Percentiles rank a stretch among this genome's conserved stretches.
Evolutionary conservation across 1,140 invertebrate genomes (phyloP).

Genomic region (Neotoxoptera formosana): DNA sequence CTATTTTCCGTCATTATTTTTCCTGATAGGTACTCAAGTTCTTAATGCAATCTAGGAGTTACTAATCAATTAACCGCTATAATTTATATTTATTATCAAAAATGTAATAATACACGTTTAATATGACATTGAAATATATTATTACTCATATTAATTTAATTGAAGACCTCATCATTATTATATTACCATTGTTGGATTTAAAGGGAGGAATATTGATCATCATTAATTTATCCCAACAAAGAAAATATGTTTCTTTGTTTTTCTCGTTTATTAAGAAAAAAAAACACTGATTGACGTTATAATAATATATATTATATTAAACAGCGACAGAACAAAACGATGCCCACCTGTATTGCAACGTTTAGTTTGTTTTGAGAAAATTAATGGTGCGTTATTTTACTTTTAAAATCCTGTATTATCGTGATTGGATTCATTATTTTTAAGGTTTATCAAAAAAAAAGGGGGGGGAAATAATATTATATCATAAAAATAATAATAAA

Average conservation of each 20-base stretch:
- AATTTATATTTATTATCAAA: background rate
- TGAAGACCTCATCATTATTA: background rate
- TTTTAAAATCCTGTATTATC: background rate
- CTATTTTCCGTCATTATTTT: background rate
- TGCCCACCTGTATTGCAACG: background rate
- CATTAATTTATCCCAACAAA: background rate
- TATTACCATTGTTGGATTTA: background rate
- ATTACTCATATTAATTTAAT: background rate
- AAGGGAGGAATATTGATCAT: background rate
- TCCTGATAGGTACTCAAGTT: background rate
- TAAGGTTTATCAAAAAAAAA: background rate
- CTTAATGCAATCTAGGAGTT: background rate
- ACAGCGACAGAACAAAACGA: background rate
- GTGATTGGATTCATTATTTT: background rate
- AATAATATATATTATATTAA: background rate
- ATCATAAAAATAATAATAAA: background rate
- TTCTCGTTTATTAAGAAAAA: background rate
- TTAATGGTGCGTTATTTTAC: background rate
- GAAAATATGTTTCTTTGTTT: background rate
- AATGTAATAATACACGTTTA: background rate
- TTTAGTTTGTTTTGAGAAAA: constrained; percentile 6
- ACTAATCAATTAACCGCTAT: background rate
- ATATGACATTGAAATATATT: background rate
- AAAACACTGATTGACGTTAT: background rate
- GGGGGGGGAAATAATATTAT: background rate